Base-by-base conservation (phyloP, 2,888 invertebrate species). In the Drosophila suboccidentalis region DNA sequence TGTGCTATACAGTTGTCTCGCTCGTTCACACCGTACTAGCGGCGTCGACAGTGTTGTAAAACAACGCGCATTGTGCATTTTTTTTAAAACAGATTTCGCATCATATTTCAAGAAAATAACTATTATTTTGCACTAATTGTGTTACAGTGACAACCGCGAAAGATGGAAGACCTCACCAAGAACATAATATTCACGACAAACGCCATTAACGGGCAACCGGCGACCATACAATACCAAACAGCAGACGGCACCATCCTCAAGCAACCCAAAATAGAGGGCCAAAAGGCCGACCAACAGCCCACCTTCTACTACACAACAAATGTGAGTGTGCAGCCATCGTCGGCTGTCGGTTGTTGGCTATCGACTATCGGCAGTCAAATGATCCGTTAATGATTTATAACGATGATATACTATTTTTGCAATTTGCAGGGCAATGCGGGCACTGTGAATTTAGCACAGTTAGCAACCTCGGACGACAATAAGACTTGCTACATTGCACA, bases 401-500 rank as follows among this genome's bases (percentile, higher is more conserved):
- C 10, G 5, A 22, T 22, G 22, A 22, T 22, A 22, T 32, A 39
- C 26, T 29, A 15, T 51, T 26, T 57, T 39, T 19, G 34, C 10
- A 6, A 39, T 49, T 59, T 57, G 34, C 73, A 93, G 71, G 93
- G 93, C n/a, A 93, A 93, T 51, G 93, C 93, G 1, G 95, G 94
- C 19, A 95, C 95, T 26, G 95, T 96, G 0, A 96, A 96, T 91
- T 94, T 96, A 92, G 95, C 95, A 1, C 96, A 96, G 90, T 91
- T 96, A 60, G 91, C 93, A 19, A 90, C 92, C 39, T 87, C 92
- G 47, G 95, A 95, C 80, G 94, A 94, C 82, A 96, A 95, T 87
- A 96, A 96, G 91, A 95, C 95, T 47, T 96, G 96, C 90, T 96
- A 96, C 89, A 96, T 96, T 80, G 95, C 96, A 26, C 96, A 96